These are phyloP conservation scores for Siniperca chuatsi DNA, from an alignment of 2,113 vertebrate species.

Conservation along the genomic window DNA sequence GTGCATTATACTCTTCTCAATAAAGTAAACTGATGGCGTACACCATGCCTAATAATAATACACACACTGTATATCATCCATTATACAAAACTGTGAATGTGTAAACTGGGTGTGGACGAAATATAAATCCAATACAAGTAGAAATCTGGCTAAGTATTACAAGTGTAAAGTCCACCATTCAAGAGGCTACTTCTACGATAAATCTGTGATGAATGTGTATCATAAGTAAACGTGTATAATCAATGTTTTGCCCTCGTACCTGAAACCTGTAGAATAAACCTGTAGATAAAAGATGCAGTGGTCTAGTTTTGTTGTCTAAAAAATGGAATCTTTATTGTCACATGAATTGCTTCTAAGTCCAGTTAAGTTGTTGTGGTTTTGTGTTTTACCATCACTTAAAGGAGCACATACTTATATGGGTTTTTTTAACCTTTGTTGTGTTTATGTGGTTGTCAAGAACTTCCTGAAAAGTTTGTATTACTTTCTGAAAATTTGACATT, in stretches of 20 bases:
- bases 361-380: neutral
- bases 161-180: neutral
- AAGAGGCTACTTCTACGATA: too few species aligned
- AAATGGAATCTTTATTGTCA: neutral
- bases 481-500: neutral
- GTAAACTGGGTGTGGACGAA: neutral
- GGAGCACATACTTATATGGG: neutral
- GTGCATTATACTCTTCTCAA: neutral
- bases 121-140: neutral
- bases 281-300: neutral
- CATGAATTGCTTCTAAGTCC: neutral
- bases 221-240: neutral
- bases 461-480: constrained; percentile 2
- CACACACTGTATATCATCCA: neutral
- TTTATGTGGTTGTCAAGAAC: neutral
- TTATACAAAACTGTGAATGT: neutral
- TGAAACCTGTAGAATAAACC: neutral
- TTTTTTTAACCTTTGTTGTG: neutral
- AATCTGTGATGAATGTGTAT: neutral
- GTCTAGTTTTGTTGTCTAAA: neutral
- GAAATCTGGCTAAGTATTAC: neutral
- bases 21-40: neutral
- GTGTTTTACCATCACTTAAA: neutral
- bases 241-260: neutral
- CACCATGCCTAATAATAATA: too few species aligned